Percentiles rank a stretch among this genome's conserved stretches.
These are phyloP conservation scores for Sympetrum striolatum DNA, from an alignment of 2,888 invertebrate species.

Conservation along the genomic window DNA sequence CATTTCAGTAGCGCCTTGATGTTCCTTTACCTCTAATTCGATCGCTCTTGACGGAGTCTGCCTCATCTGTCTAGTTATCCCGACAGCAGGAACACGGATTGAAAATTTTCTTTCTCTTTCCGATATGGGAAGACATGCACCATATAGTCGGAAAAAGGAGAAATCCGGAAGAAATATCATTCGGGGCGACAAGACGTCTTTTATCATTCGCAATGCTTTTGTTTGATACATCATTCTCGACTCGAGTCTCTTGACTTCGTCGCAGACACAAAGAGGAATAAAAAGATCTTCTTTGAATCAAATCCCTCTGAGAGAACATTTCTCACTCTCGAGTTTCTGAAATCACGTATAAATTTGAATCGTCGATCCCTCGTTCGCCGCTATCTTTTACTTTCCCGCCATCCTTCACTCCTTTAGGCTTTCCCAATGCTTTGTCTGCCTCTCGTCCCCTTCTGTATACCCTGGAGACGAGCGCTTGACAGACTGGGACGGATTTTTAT, in stretches of 20 bases:
- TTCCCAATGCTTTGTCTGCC: background rate
- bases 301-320: background rate
- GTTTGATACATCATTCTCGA: background rate
- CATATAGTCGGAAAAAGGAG: background rate
- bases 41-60: too few species aligned
- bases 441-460: background rate
- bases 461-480: constrained; percentile 20
- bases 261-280: background rate
- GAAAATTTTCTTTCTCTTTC: too few species aligned
- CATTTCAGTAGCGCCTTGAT: too few species aligned
- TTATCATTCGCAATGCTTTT: background rate
- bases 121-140: background rate
- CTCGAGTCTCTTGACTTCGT: background rate
- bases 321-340: background rate
- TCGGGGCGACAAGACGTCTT: background rate
- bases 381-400: background rate
- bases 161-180: background rate
- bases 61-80: too few species aligned
- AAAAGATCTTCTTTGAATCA: background rate
- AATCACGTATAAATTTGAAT: constrained; percentile 3
- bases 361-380: background rate
- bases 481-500: constrained; percentile 35
- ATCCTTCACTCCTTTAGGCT: constrained; percentile 14
- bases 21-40: too few species aligned
- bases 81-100: too few species aligned